Evolutionary conservation across 1,140 invertebrate species (phyloP).

Genomic region (Drosophila nigromelanica): DNA sequence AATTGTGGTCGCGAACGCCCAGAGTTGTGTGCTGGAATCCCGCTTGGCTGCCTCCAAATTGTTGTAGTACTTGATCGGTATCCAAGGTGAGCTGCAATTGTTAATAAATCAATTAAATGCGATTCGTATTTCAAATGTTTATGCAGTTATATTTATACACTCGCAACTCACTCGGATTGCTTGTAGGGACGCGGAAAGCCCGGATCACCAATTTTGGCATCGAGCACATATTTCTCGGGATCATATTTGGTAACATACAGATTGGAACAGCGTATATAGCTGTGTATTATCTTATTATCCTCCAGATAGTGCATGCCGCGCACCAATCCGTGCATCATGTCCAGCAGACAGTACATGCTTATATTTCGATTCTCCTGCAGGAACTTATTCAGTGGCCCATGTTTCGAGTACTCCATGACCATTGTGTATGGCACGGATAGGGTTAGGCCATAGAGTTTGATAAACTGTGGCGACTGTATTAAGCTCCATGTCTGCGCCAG

Average conservation of each 20-base stretch:
- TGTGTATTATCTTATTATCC: conserved; percentile 92
- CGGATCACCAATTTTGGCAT: conserved; percentile 92
- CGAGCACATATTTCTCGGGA: conserved; percentile 88
- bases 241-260: conserved; percentile 87
- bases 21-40: conserved; percentile 90
- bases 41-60: conserved; percentile 88
- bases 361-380: conserved; percentile 85
- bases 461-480: conserved; percentile 89
- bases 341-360: conserved; percentile 89
- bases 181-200: conserved; percentile 86
- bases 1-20: conserved; percentile 94
- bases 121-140: too few species aligned
- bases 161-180: conserved; percentile 58
- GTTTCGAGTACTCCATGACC: conserved; percentile 91
- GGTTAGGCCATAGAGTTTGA: conserved; percentile 91
- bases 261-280: conserved; percentile 93
- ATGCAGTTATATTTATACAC: neutral
- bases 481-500: conserved; percentile 90
- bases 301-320: conserved; percentile 87
- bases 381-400: conserved; percentile 91
- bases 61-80: conserved; percentile 91
- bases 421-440: conserved; percentile 90
- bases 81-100: conserved; percentile 90
- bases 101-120: neutral
- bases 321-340: conserved; percentile 90